A percentile compares a stretch with the other conserved stretches of the same genome.
Conservation (phyloP, 1,140 invertebrate species). For the Drosophila neocordata region DNA sequence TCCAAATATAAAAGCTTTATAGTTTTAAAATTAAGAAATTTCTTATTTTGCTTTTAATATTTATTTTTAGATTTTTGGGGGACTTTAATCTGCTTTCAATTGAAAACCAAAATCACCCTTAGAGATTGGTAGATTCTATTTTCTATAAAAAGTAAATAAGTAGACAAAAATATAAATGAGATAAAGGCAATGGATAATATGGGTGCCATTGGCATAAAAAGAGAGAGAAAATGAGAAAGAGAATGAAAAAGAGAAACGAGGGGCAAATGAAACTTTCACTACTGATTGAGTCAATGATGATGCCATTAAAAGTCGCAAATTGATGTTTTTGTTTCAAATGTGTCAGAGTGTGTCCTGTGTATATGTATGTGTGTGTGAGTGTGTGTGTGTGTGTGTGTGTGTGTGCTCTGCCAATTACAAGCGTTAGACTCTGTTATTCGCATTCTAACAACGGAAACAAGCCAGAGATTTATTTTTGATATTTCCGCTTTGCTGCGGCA, state of each 20-base stretch:
- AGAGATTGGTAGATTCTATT: not conserved
- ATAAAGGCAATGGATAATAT: constrained; percentile 20
- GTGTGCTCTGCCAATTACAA: constrained; percentile 65
- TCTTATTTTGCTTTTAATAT: no score
- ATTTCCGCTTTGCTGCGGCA: constrained; percentile 73
- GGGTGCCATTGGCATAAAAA: no score
- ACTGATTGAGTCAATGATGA: constrained; percentile 79
- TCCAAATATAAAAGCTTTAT: no score
- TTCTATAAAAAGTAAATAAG: not conserved
- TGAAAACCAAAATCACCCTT: no score
- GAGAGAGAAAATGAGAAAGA: not conserved
- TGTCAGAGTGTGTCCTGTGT: constrained; percentile 23
- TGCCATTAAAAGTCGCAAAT: constrained; percentile 78
- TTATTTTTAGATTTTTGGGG: no score
- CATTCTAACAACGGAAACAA: constrained; percentile 74
- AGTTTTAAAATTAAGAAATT: no score
- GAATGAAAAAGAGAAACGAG: not conserved
- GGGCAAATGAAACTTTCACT: constrained; percentile 69
- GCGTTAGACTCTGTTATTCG: constrained; percentile 65
- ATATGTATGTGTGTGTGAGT: constrained; percentile 16
- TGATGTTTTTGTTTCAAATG: constrained; percentile 77
- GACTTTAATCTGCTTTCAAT: no score
- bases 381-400: constrained; percentile 20
- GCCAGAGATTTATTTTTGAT: constrained; percentile 80
- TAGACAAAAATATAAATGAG: not conserved